A percentile compares a stretch with the other conserved stretches of the same genome.
Conservation (phyloP, 2,797 vertebrate species). For the Leucoraja ocellata region DNA sequence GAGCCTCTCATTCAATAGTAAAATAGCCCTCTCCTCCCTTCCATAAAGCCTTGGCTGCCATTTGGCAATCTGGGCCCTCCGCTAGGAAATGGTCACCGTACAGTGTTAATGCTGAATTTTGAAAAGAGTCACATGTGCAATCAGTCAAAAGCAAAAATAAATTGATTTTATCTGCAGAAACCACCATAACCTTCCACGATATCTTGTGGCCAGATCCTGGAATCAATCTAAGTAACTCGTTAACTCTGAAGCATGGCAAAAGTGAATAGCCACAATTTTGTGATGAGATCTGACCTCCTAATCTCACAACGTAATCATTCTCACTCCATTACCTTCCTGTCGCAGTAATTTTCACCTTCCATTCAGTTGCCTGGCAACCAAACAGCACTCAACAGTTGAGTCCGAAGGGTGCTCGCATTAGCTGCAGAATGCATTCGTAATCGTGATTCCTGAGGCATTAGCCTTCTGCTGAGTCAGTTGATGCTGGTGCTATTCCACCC, state of each 20-base stretch:
- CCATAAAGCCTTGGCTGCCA: not conserved
- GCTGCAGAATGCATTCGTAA: not conserved
- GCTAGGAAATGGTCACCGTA: not conserved
- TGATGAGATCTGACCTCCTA: not conserved
- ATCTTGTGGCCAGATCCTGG: not conserved
- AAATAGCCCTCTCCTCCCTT: not conserved
- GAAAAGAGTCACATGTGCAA: not conserved
- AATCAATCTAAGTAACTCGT: not conserved
- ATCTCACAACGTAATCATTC: not conserved
- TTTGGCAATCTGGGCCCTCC: not conserved
- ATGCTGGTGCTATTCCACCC: not conserved
- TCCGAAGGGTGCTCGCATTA: not conserved
- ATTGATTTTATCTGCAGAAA: not conserved
- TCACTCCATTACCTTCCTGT: not conserved
- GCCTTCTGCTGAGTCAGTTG: no score
- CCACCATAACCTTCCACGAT: not conserved
- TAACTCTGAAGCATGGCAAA: not conserved
- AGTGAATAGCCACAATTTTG: not conserved
- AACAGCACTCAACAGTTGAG: not conserved
- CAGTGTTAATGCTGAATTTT: not conserved
- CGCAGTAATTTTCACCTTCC: not conserved
- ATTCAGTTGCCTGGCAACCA: slow-evolving; percentile 21
- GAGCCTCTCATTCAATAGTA: not conserved
- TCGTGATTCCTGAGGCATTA: not conserved
- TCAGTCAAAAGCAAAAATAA: not conserved